phyloP scores from a whole-genome alignment of 1,140 invertebrate genomes.

The Zaprionus gabonicus region DNA sequence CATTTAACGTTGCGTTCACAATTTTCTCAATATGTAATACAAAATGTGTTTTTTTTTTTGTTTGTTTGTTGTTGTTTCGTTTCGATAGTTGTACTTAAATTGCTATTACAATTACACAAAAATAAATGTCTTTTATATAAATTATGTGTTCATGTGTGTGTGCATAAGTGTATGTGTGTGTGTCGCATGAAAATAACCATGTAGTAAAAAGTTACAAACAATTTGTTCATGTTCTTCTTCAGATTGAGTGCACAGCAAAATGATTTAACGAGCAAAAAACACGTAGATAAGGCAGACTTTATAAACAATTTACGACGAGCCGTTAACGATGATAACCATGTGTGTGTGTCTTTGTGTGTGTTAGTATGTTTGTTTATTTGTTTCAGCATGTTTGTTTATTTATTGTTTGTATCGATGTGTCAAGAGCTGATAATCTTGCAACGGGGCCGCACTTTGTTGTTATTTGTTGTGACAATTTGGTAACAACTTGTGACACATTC shows the following conservation, averaged over 20 bases:
- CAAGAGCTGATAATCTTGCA: conserved; percentile 24
- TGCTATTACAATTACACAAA: conserved; percentile 68
- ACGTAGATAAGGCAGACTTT: conserved; percentile 70
- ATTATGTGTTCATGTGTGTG: conserved; percentile 30
- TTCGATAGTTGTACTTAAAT: conserved; percentile 59
- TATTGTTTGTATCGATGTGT: conserved; percentile 18
- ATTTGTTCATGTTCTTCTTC: conserved; percentile 39
- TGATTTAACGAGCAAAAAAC: conserved; percentile 63
- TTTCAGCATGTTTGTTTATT: conserved; percentile 7
- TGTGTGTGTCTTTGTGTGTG: conserved; percentile 11
- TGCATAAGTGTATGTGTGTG: conserved; percentile 13
- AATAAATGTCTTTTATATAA: conserved; percentile 67
- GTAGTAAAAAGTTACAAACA: conserved; percentile 43
- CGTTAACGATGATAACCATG: conserved; percentile 42
- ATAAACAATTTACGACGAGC: conserved; percentile 55
- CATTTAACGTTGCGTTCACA: conserved; percentile 50
- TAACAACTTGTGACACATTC: conserved; percentile 62
- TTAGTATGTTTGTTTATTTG: conserved; percentile 12
- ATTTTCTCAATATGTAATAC: conserved; percentile 38
- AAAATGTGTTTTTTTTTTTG: conserved; percentile 34
- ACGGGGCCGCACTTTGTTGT: conserved; percentile 4
- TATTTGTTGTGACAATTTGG: conserved; percentile 33
- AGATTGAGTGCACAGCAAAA: conserved; percentile 62
- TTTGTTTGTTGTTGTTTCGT: conserved; percentile 26
- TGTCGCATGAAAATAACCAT: conserved; percentile 31